These are phyloP conservation scores for Bombus polaris DNA, from an alignment of 1,140 invertebrate genomes.

Conservation along the genomic window DNA sequence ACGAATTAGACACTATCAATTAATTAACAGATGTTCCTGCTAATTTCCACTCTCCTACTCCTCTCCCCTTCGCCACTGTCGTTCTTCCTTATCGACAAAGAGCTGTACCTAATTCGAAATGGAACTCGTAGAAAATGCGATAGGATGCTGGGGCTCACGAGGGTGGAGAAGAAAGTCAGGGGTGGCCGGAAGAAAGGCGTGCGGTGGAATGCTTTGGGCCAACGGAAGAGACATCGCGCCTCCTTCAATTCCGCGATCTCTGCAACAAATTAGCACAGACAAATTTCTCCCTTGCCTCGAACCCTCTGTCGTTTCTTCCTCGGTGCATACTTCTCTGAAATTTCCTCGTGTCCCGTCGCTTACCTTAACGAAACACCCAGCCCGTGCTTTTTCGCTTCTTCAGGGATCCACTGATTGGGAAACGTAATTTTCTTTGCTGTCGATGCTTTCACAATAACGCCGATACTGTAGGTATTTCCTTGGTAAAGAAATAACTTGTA, in stretches of 20 bases:
- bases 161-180: constrained; percentile 28
- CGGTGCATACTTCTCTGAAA: constrained; percentile 38
- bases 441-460: not conserved
- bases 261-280: constrained; percentile 78
- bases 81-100: constrained; percentile 44
- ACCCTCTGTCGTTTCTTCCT: constrained; percentile 37
- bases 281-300: constrained; percentile 72
- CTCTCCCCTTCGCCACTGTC: not conserved
- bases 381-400: not conserved
- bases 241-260: constrained; percentile 76
- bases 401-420: constrained; percentile 32
- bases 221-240: constrained; percentile 75
- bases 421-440: constrained; percentile 33
- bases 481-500: too few species aligned
- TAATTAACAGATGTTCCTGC: constrained; percentile 27
- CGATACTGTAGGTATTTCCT: too few species aligned
- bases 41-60: constrained; percentile 19
- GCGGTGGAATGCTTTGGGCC: constrained; percentile 70
- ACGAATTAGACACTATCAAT: constrained; percentile 18
- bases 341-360: constrained; percentile 46
- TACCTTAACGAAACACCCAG: constrained; percentile 27
- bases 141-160: constrained; percentile 52
- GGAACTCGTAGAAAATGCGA: constrained; percentile 64
- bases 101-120: constrained; percentile 67
- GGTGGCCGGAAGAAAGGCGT: constrained; percentile 53